Evolutionary conservation across 2,113 vertebrate species (phyloP), one percentile per base, ranked within the genome.

Genomic region (Pluvialis apricaria): DNA sequence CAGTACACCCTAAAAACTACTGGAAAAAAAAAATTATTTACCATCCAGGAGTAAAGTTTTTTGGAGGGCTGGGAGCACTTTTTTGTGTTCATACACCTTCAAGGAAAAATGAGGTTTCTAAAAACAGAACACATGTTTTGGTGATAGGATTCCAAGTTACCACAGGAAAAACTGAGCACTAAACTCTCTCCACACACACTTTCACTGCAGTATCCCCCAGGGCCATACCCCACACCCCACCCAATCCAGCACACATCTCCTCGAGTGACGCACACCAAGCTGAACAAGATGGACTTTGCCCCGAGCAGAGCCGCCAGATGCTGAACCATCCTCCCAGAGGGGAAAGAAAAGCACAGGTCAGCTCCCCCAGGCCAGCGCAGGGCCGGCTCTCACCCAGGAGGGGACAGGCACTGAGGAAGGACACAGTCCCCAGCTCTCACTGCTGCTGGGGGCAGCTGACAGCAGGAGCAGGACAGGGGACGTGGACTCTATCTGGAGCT

Each of bases 301-400:
- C 66, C 4, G 3, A 32, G 51, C 66, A 71, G 34, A 61, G 64
- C 86, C 87, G 54, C 34, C 86, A 72, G 45, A 61, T 42, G n/a
- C 34, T 69, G 82, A 90, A 32, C 44, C 32, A 28, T 42, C 38
- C 20, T 90, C 28, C 6, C 34, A 51, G 44, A 61, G 49, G 8
- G 16, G 55, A 78, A 73, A 40, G 49, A 51, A 51, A 66, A 57
- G 13, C 52, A 52, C 25, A 61, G 4, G 2, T 14, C 65, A 42
- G 44, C 45, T 47, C 17, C 45, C 16, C 13, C 26, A 58, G 51
- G 55, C 24, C 51, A 76, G 62, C 3, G 0, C 26, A 4, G 0
- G 0, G 61, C 65, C 0, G 0, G 15, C n/a, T 75, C 19, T 38
- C 45, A 25, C 28, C 60, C n/a, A 79, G 76, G 4, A 61, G 11